phyloP scores from a whole-genome alignment of 2,888 invertebrate genomes.

The Peribatodes rhomboidaria region DNA sequence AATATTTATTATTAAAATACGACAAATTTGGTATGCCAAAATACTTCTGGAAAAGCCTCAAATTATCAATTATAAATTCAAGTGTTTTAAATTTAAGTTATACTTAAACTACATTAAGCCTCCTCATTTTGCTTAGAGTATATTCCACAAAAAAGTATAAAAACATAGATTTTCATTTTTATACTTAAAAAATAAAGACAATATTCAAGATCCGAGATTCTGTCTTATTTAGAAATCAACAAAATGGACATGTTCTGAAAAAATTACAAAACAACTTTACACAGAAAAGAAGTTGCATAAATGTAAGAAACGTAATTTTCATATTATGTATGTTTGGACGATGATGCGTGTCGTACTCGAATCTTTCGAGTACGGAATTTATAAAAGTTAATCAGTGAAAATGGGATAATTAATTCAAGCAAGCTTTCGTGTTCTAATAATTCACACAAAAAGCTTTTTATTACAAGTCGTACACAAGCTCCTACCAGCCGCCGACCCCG shows the following conservation, averaged over 20 bases:
- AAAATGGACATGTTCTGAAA: not conserved
- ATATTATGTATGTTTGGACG: no score
- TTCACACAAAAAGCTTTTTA: no score
- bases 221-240: slow-evolving; percentile 1
- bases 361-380: no score
- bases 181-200: not conserved
- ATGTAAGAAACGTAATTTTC: no score
- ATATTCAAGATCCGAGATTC: slow-evolving; percentile 7
- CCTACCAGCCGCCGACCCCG: no score
- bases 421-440: no score
- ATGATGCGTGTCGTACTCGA: no score
- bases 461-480: no score
- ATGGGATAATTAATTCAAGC: no score
- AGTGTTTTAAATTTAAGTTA: not conserved
- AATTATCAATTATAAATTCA: not conserved
- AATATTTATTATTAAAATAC: not conserved
- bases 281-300: no score
- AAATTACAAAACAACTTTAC: no score
- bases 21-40: slow-evolving; percentile 31
- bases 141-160: slow-evolving; percentile 17
- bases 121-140: slow-evolving; percentile 32
- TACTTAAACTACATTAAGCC: slow-evolving; percentile 21
- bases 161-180: not conserved
- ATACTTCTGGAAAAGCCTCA: slow-evolving; percentile 40
- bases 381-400: no score